Evolutionary conservation across 2,797 vertebrate species (phyloP), one percentile per base, ranked within the genome.

Genomic region (Leuciscus waleckii): DNA sequence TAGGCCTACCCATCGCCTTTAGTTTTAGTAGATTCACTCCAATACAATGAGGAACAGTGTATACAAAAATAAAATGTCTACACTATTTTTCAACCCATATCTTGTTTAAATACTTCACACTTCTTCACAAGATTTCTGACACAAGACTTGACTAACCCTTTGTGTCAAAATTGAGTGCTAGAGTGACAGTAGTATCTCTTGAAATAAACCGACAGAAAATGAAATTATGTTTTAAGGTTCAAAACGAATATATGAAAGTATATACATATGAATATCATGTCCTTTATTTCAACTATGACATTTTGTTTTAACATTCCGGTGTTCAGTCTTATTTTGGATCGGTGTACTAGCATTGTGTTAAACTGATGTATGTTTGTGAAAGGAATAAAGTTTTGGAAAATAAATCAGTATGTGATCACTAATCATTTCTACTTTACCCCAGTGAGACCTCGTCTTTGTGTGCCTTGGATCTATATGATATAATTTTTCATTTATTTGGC

Each of bases 311-410:
- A 90, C 86, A 90, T 88, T 92, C 83, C 83, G 65, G 14, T 78
- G 37, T 86, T 81, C 77, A 37, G 74, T 65, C 14, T 61, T 39
- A 61, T 82, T 84, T 86, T 90, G 63, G 89, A 89, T 92, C 82
- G 8, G 58, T 85, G 76, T 90, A 90, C 88, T 90, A 88, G 87
- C 87, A 90, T 70, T 81, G 67, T 85, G 79, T 85, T 85, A 88
- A 89, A 87, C 85, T 87, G 82, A 87, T 84, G 78, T 81, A 90
- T 75, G 65, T 90, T 91, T 90, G 63, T 87, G 85, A 88, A 92
- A 89, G 84, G 83, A 93, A 91, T 91, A 89, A 91, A 93, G 74
- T 85, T 89, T 90, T 78, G 86, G 87, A 85, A 86, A 90, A 87
- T 89, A 89, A 89, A 91, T 86, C 83, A 87, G 89, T 26, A 78